A percentile compares a stretch with the other conserved stretches of the same genome.
These are phyloP conservation scores for Poecilia wingei DNA, from an alignment of 2,797 vertebrate species.

Conservation along the genomic window DNA sequence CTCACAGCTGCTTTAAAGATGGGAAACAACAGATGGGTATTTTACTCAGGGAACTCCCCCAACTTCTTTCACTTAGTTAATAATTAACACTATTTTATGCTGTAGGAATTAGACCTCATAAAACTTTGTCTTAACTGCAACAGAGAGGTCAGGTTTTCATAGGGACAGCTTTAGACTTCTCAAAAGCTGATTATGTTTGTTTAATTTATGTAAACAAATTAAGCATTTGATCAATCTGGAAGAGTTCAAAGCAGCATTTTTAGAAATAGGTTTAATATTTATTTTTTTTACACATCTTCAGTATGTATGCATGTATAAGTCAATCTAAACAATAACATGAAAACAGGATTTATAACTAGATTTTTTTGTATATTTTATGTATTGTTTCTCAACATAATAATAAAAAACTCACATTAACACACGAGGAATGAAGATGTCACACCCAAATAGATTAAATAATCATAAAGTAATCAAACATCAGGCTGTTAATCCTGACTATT, in stretches of 20 bases:
- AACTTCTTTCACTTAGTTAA: neutral
- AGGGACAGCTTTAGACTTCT: neutral
- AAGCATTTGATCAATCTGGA: neutral
- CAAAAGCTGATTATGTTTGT: neutral
- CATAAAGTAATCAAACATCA: neutral
- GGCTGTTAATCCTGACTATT: neutral
- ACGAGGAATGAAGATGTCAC: neutral
- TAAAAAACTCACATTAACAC: too few relatives aligned
- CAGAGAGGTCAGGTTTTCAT: neutral
- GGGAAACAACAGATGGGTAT: slow-evolving; percentile 28
- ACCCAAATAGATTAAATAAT: neutral
- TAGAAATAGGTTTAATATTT: neutral
- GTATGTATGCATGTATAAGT: too few relatives aligned
- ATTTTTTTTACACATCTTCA: too few relatives aligned
- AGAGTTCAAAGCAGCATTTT: neutral
- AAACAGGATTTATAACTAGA: too few relatives aligned
- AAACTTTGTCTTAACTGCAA: neutral
- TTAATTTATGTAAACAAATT: neutral
- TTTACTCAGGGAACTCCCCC: slow-evolving; percentile 10
- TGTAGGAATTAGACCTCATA: neutral
- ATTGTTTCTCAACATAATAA: too few relatives aligned
- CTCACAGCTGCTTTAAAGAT: slow-evolving; percentile 32
- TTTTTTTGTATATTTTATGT: too few relatives aligned
- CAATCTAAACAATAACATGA: too few relatives aligned
- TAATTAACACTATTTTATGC: neutral